Conservation (phyloP, 2,888 invertebrate genomes). For the Allacma fusca region DNA sequence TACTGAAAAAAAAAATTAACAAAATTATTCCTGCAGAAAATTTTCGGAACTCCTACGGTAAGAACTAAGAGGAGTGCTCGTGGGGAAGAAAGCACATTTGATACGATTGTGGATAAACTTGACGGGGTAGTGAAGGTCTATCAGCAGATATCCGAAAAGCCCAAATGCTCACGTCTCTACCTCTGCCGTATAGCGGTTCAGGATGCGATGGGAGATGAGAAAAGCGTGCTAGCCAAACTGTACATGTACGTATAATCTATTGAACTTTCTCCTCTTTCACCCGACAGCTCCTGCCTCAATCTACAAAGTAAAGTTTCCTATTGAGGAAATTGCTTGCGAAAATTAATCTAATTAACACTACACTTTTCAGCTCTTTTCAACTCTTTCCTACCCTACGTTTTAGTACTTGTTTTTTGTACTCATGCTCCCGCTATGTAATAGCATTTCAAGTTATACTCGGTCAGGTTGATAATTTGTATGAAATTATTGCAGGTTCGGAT, state of each 20-base stretch:
- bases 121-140: constrained; percentile 59
- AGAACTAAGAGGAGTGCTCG: constrained; percentile 52
- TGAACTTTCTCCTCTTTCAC: constrained; percentile 3
- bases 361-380: too few relatives aligned
- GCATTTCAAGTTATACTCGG: too few relatives aligned
- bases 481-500: constrained; percentile 53
- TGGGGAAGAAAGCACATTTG: constrained; percentile 52
- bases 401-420: too few relatives aligned
- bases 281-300: neutral
- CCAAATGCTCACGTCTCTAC: constrained; percentile 58
- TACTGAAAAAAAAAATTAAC: too few relatives aligned
- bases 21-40: constrained; percentile 53
- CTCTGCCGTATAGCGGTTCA: constrained; percentile 59
- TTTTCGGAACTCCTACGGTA: constrained; percentile 61
- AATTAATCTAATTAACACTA: too few relatives aligned
- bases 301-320: too few relatives aligned
- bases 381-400: too few relatives aligned
- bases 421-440: too few relatives aligned
- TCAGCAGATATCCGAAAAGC: constrained; percentile 54
- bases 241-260: constrained; percentile 57
- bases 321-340: too few relatives aligned
- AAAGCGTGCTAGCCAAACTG: constrained; percentile 52
- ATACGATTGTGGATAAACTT: constrained; percentile 58
- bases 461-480: too few relatives aligned
- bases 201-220: constrained; percentile 51